Base-by-base conservation (phyloP, 2,113 vertebrate genomes). In the Corvus hawaiiensis region DNA sequence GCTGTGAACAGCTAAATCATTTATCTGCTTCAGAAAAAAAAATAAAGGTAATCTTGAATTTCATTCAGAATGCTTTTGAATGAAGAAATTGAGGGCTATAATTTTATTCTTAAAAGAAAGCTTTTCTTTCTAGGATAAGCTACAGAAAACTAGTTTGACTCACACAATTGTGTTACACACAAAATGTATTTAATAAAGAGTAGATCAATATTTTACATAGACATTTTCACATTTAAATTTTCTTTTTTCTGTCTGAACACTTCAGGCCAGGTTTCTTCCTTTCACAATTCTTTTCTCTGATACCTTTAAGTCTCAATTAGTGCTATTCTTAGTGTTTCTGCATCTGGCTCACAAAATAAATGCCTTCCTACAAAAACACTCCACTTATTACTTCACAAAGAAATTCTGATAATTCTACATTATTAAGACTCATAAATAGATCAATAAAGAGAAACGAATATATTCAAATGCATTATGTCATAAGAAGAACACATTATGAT, bases 51-150 rank as follows among this genome's bases (percentile, higher is more conserved):
- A 87, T 95, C 63, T 87, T 95, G 59, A 94, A 92, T 92, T 93
- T 96, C 43, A 92, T 96, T 95, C 94, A 92, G 81, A 82, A 95
- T 82, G 85, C 43, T 83, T 97, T 85, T 87, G 86, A 96, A 73
- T 90, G n/a, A 83, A 90, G 78, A 94, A 93, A 95, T 87, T 69
- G 37, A 94, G 35, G 54, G 33, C 61, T 89, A 41, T 87, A 94
- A 81, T 97, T 94, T 94, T 85, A 85, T 87, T 85, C 59, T 61
- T 91, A 74, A 91, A 93, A 76, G 62, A 71, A 93, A 81, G 41
- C 71, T 68, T 91, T 90, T 91, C 58, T 87, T 81, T 91, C 52
- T 79, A 78, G 64, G 48, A 92, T 84, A 94, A 94, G 48, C 83
- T 89, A 64, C 84, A 91, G 51, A 96, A 96, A 90, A 62, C 41